Base-by-base conservation (phyloP, 2,113 vertebrate species). In the Toxotes jaculatrix region DNA sequence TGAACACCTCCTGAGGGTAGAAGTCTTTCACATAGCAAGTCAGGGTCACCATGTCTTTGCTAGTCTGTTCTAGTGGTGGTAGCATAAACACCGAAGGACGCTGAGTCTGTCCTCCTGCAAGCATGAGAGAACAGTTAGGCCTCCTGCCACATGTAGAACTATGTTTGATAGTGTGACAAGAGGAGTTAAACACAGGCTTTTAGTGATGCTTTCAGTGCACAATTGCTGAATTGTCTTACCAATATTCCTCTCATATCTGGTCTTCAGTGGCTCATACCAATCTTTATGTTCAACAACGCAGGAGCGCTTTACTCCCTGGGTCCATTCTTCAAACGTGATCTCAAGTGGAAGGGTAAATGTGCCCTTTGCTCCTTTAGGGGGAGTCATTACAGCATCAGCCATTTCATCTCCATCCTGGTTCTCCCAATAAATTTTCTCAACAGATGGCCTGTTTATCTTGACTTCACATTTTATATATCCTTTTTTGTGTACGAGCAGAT, bases 1-100 rank as follows among this genome's bases (percentile, higher is more conserved):
- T 90, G 14, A 57, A 87, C 82, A 95, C 55, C 0, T 94, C 93
- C 31, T 76, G 34, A 49, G 95, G 95, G 76, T 34, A 85, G 94
- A 96, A 96, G 51, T 92, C 92, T 93, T 94, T 95, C 84, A 94
- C 93, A 85, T 71, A 95, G 90, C 95, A 96, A 91, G 91, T 94
- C 89, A 96, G 93, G 90, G 93, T 93, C 89, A 95, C 86, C 11
- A 0, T 45, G 0, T 42, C 3, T n/a, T 21, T 77, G 17, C 0
- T 62, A 77, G 47, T 64, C 0, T 92, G 80, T 78, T 95, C 92
- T 82, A 94, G 17, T 32, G 95, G 92, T 71, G 89, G 32, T 76
- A 95, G 68, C 85, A 95, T 83, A 80, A 89, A 95, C 60, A 95
- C 93, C 7, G 90, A 74, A 3, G 95, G 95, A 45, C 45, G 57